Evolutionary conservation across 2,888 invertebrate species (phyloP), one percentile per base, ranked within the genome.

Genomic region (Hirtodrosophila confusa): DNA sequence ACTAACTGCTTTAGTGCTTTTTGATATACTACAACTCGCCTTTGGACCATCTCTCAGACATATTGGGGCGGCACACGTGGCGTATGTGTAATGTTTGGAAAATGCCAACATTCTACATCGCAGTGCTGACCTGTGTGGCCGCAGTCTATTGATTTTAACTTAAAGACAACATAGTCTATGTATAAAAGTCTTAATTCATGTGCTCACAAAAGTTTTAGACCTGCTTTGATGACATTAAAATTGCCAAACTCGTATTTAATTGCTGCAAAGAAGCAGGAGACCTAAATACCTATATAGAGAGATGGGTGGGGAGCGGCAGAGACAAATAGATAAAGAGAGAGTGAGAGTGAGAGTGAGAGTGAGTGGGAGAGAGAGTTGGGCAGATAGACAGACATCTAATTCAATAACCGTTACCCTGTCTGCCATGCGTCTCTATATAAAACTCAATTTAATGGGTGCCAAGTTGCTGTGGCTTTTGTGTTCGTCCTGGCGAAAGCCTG

Each of bases 381-480:
- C 37, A 7, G 31, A 44, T 40, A 47, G 37, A 53, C 47, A 63
- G 68, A 58, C 66, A 64, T 76, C 60, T 82, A 79, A 79, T 85
- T 82, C 78, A 78, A 85, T 79, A 82, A 72, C 61, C 66, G 66
- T 58, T 80, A 49, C 51, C 51, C 70, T 49, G 69, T 58, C 65
- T 71, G 71, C 61, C 65, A 65, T 64, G 63, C 85, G 57, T 78
- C 80, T 80, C 74, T 62, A 65, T 74, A 80, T 70, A 79, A 78
- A 85, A 80, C 85, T 85, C 77, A 85, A 80, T 85, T 79, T 85
- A 85, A 80, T 75, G 82, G 71, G 63, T 75, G 68, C 68, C 78
- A 80, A 85, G 67, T 76, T 64, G 51, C 55, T 55, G 77, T 51
- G 56, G 80, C 74, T 69, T 72, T 71, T 61, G 76, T 65, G 60